Evolutionary conservation across 2,113 vertebrate genomes (phyloP).

Genomic region (Salvelinus fontinalis): DNA sequence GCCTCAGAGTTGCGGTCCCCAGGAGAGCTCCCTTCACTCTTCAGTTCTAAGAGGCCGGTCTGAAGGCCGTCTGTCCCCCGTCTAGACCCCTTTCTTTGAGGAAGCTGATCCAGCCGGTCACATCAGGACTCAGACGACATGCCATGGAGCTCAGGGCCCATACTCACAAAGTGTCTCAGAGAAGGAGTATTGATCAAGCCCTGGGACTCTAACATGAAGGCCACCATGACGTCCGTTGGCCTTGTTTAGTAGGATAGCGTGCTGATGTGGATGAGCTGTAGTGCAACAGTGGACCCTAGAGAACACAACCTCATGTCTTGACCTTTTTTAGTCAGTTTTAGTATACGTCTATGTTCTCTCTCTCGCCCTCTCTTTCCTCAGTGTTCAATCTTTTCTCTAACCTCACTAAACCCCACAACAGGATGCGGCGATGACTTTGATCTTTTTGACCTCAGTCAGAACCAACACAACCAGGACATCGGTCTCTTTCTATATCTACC

Average conservation of each 20-base stretch:
- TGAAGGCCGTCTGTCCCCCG: neutral
- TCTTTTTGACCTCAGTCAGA: no score
- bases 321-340: constrained; percentile 11
- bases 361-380: neutral
- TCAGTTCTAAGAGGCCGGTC: neutral
- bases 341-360: neutral
- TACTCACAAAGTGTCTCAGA: neutral
- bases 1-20: neutral
- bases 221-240: neutral
- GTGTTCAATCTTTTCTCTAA: neutral
- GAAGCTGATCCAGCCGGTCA: neutral
- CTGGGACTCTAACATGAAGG: neutral
- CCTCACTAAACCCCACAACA: neutral
- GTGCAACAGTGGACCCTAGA: neutral
- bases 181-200: neutral
- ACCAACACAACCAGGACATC: no score
- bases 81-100: neutral
- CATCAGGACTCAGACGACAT: neutral
- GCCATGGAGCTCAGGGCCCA: neutral
- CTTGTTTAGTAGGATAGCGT: neutral
- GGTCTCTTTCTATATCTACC: no score
- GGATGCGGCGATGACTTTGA: no score
- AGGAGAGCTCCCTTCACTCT: neutral
- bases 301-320: constrained; percentile 11
- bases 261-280: neutral